A percentile compares a stretch with the other conserved stretches of the same genome.
Evolutionary conservation across 2,113 vertebrate genomes (phyloP).

Genomic region (Nymphicus hollandicus): DNA sequence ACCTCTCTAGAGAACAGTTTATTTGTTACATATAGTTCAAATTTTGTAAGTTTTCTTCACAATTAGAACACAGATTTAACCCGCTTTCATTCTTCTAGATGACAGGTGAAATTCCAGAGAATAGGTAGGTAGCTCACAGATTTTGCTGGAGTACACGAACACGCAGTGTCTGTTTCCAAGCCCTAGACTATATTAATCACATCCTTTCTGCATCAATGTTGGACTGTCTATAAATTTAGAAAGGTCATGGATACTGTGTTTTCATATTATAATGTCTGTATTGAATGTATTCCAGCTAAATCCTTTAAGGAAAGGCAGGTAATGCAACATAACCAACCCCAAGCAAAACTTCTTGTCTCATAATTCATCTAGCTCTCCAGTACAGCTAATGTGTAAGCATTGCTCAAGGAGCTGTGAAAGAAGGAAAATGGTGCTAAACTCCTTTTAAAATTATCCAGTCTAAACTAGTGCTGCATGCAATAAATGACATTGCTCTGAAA

Average conservation of each 20-base stretch:
- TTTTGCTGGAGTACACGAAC: neutral
- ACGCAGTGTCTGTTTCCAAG: neutral
- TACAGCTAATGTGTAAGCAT: neutral
- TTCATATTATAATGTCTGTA: neutral
- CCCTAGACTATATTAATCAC: neutral
- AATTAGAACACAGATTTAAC: slow-evolving; percentile 22
- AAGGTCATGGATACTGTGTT: neutral
- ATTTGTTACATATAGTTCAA: neutral
- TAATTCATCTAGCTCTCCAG: neutral
- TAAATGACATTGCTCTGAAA: slow-evolving; percentile 24
- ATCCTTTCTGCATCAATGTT: neutral
- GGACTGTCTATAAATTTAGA: neutral
- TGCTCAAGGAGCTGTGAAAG: slow-evolving; percentile 20
- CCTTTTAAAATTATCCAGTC: slow-evolving; percentile 27
- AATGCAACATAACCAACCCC: neutral
- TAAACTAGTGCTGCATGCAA: neutral
- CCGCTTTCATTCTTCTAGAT: slow-evolving; percentile 2
- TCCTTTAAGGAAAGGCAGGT: neutral
- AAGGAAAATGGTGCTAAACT: slow-evolving; percentile 31
- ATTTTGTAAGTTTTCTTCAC: neutral
- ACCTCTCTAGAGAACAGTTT: neutral
- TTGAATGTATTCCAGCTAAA: neutral
- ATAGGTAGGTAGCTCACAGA: neutral
- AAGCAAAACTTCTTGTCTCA: slow-evolving; percentile 4
- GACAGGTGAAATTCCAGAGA: slow-evolving; percentile 6